Evolutionary conservation across 2,113 vertebrate genomes (phyloP).

Genomic region (Chloroceryle aenea): DNA sequence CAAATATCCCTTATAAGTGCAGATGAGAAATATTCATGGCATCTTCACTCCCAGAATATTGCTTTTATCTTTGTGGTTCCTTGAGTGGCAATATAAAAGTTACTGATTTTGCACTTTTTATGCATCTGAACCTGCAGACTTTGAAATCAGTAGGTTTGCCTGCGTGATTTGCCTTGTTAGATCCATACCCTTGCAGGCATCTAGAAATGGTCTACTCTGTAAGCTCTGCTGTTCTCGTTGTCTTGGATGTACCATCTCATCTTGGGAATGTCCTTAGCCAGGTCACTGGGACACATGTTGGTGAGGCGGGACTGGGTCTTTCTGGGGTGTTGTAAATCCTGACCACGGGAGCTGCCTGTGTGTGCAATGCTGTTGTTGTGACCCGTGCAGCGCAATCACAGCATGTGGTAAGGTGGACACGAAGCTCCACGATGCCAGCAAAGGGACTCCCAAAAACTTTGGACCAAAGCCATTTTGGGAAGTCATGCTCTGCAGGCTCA

Average conservation of each 20-base stretch:
- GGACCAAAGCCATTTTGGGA: not conserved
- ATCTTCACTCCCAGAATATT: slow-evolving; percentile 51
- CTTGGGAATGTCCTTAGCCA: not conserved
- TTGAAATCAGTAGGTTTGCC: slow-evolving; percentile 58
- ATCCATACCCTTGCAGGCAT: not conserved
- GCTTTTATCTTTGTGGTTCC: slow-evolving; percentile 70
- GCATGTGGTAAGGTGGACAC: rapidly evolving
- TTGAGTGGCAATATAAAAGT: slow-evolving; percentile 66
- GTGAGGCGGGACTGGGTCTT: not conserved
- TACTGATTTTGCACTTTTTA: slow-evolving; percentile 68
- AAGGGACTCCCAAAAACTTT: not conserved
- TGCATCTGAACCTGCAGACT: slow-evolving; percentile 53
- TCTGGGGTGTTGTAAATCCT: not conserved
- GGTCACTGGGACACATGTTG: not conserved
- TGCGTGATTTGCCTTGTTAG: slow-evolving; percentile 41
- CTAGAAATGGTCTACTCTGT: not conserved
- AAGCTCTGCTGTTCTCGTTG: not conserved
- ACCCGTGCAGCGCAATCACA: not conserved
- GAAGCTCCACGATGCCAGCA: not conserved
- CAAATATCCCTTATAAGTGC: slow-evolving; percentile 61
- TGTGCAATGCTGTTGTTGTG: not conserved
- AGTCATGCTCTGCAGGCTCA: not conserved
- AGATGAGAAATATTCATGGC: slow-evolving; percentile 70
- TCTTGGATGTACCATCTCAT: not conserved
- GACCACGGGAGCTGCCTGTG: not conserved